Base-by-base conservation (phyloP, 2,113 vertebrate species). In the Menidia beryllina region DNA sequence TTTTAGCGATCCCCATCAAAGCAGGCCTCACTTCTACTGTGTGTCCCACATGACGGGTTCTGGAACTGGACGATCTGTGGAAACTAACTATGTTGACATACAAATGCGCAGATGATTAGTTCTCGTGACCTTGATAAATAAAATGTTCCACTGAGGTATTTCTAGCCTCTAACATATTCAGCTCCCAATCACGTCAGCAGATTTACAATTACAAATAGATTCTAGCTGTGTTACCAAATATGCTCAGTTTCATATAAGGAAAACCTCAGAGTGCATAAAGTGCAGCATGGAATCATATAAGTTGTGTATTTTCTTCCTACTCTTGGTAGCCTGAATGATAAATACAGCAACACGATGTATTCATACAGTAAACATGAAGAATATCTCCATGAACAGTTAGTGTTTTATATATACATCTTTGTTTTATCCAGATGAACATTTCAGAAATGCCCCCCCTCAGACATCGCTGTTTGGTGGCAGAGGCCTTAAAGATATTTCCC, bases 51-150 rank as follows among this genome's bases (percentile, higher is more conserved):
- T 52, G 9, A 26, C 21, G 24, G 23, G 17, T 23, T 24, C 45
- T 54, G 27, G 17, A 10, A 23, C 51, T 63, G 51, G 23, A 20
- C 45, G 50, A n/a, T 62, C 59, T 56, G 70, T 57, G 34, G 43
- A 51, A 41, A 55, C 50, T 59, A 24, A 64, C 38, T 10, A 59
- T 19, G 47, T 41, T 15, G 52, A 64, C 50, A 45, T 23, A 52
- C 43, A 30, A 48, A 71, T 25, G n/a, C 54, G 38, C 49, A 48
- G 65, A 75, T 56, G 38, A 55, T 39, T 55, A 67, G 65, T 55
- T 55, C 59, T 41, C 3, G 2, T 74, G 61, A 76, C 70, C 57
- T 72, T 54, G 39, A 72, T 50, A 68, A 78, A 81, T 60, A 71
- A 23, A 34, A n/a, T n/a, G n/a, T n/a, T n/a, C n/a, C n/a, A n/a